Percentiles rank a stretch among this genome's conserved stretches.
phyloP scores from a whole-genome alignment of 2,888 invertebrate species.

The Drosophila merina region DNA sequence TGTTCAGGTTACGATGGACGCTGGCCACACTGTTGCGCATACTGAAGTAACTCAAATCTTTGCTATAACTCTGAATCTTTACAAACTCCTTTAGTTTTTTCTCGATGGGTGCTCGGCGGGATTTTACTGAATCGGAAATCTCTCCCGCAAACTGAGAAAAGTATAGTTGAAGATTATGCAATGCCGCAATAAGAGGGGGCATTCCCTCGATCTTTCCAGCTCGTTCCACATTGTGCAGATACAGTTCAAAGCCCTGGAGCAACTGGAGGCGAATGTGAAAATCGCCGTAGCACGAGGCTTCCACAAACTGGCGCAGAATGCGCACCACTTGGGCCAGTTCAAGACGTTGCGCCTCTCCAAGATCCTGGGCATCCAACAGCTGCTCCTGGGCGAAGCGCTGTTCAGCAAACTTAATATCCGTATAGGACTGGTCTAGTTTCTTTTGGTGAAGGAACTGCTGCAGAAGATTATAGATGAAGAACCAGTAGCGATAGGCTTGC shows the following conservation, averaged over 20 bases:
- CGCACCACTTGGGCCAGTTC: constrained; percentile 80
- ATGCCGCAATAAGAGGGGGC: constrained; percentile 85
- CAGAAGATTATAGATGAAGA: constrained; percentile 91
- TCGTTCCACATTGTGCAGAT: constrained; percentile 86
- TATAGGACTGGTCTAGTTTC: constrained; percentile 66
- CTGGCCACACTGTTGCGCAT: constrained; percentile 95
- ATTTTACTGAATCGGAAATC: constrained; percentile 87
- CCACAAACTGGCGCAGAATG: constrained; percentile 92
- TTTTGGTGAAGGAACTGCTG: constrained; percentile 86
- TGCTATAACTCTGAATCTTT: constrained; percentile 97
- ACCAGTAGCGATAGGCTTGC: constrained; percentile 94
- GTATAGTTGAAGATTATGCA: constrained; percentile 93
- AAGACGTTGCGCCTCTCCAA: constrained; percentile 65
- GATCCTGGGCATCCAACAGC: constrained; percentile 52
- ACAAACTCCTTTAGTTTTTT: constrained; percentile 96
- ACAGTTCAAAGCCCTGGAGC: constrained; percentile 92
- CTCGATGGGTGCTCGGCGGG: constrained; percentile 92
- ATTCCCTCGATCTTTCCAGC: constrained; percentile 40
- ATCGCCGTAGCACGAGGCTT: constrained; percentile 92
- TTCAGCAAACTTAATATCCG: constrained; percentile 70
- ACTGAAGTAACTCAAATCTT: constrained; percentile 97
- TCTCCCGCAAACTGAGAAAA: constrained; percentile 91
- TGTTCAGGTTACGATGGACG: constrained; percentile 93
- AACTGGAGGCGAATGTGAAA: constrained; percentile 91
- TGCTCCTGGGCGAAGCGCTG: constrained; percentile 77